phyloP scores from a whole-genome alignment of 2,888 invertebrate species.

The Orthosia incerta region DNA sequence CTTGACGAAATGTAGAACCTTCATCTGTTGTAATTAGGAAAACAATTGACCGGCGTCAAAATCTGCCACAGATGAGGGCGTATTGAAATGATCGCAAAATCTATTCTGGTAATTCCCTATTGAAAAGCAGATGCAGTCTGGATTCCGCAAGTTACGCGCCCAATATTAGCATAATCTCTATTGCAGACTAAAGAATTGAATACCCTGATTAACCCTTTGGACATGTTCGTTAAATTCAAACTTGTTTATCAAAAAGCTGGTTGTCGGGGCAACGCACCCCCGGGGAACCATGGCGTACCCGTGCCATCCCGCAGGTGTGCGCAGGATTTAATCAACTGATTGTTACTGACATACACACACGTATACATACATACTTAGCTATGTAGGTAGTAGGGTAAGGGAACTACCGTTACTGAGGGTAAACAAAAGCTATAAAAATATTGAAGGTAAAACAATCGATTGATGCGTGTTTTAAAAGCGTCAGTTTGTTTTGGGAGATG shows the following conservation, averaged over 20 bases:
- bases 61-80: too few species aligned
- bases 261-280: conserved; percentile 79
- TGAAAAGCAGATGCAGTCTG: conserved; percentile 6
- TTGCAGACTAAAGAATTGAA: conserved; percentile 1
- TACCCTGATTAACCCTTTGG: conserved; percentile 50
- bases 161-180: conserved; percentile 24
- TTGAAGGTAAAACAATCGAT: conserved; percentile 53
- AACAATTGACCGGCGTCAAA: too few species aligned
- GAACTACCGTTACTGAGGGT: conserved; percentile 61
- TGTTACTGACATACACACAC: conserved; percentile 76
- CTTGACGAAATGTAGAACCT: too few species aligned
- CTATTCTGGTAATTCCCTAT: neutral
- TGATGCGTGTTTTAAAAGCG: conserved; percentile 25
- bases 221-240: conserved; percentile 75
- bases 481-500: neutral
- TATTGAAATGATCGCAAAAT: neutral
- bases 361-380: conserved; percentile 51
- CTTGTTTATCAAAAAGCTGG: conserved; percentile 82
- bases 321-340: conserved; percentile 89
- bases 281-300: conserved; percentile 39
- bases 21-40: too few species aligned
- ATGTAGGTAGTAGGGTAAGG: conserved; percentile 53
- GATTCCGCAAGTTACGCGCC: neutral
- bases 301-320: conserved; percentile 85
- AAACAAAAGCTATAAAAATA: conserved; percentile 56